A percentile compares a stretch with the other conserved stretches of the same genome.
phyloP scores from a whole-genome alignment of 2,113 vertebrate genomes.

The Cisticola juncidis region DNA sequence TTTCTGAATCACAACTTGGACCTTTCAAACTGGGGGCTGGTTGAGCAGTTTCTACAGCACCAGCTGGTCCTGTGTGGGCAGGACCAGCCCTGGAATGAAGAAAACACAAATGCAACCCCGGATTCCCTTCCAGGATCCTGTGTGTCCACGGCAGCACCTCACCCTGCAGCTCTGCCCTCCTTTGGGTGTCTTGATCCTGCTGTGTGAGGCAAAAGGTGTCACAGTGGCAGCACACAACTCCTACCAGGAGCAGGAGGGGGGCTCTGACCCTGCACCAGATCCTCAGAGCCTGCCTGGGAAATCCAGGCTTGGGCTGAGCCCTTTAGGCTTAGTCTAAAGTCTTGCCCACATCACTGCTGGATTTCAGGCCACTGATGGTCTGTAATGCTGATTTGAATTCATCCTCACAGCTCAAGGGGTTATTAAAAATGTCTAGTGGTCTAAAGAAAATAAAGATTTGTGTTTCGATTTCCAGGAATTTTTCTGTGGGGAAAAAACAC shows the following conservation, averaged over 20 bases:
- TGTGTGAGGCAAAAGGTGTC: too few species aligned
- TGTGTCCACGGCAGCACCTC: not conserved
- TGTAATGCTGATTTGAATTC: not conserved
- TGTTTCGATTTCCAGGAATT: not conserved
- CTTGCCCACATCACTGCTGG: not conserved
- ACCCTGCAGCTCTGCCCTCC: not conserved
- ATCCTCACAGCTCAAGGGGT: not conserved
- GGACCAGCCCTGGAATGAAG: not conserved
- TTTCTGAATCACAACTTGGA: not conserved
- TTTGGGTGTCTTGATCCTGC: not conserved
- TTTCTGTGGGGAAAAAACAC: not conserved
- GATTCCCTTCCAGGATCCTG: not conserved
- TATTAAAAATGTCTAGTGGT: not conserved
- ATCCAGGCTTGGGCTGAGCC: not conserved
- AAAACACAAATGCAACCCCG: accelerated
- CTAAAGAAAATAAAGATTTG: not conserved
- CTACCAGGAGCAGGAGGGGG: not conserved
- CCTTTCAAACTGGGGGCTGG: not conserved
- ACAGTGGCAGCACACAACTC: accelerated
- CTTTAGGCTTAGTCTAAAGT: not conserved
- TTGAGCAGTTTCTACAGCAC: not conserved
- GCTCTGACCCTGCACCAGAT: not conserved
- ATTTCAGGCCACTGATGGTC: not conserved
- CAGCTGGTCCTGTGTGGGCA: not conserved
- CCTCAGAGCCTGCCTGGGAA: not conserved